Conservation (phyloP, 2,888 invertebrate species). For the Drosophila picticornis region DNA sequence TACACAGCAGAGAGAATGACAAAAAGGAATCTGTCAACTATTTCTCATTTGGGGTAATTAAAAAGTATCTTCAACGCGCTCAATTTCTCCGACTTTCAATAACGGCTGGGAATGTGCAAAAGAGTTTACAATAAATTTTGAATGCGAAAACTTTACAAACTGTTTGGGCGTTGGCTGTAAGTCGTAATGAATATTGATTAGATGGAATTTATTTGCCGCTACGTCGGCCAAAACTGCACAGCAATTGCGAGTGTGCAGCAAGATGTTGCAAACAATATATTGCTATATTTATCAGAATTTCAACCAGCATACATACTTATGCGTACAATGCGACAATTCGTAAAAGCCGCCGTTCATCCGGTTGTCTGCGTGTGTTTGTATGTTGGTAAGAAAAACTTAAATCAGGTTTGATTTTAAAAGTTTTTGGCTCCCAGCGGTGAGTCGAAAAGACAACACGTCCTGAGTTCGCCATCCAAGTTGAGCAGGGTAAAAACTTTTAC, state of each 20-base stretch:
- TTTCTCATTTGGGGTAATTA: conserved; percentile 48
- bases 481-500: conserved; percentile 54
- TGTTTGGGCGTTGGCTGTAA: conserved; percentile 21
- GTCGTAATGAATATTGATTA: conserved; percentile 77
- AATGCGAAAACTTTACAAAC: conserved; percentile 24
- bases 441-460: conserved; percentile 50
- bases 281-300: conserved; percentile 63
- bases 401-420: conserved; percentile 74
- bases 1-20: not conserved
- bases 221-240: conserved; percentile 34
- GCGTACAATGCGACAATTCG: conserved; percentile 15
- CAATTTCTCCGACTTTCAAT: conserved; percentile 33
- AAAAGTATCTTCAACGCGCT: conserved; percentile 17
- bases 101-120: conserved; percentile 42
- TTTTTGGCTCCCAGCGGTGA: conserved; percentile 57
- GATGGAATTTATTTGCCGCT: conserved; percentile 36
- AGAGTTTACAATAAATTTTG: conserved; percentile 27
- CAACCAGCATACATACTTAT: conserved; percentile 10
- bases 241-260: conserved; percentile 37
- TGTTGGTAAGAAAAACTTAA: conserved; percentile 58
- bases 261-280: conserved; percentile 54
- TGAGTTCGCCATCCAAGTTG: conserved; percentile 28
- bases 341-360: not conserved
- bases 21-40: conserved; percentile 6
- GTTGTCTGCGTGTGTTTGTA: conserved; percentile 26